Evolutionary conservation across 2,113 vertebrate genomes (phyloP).

Genomic region (Ageneiosus marmoratus): DNA sequence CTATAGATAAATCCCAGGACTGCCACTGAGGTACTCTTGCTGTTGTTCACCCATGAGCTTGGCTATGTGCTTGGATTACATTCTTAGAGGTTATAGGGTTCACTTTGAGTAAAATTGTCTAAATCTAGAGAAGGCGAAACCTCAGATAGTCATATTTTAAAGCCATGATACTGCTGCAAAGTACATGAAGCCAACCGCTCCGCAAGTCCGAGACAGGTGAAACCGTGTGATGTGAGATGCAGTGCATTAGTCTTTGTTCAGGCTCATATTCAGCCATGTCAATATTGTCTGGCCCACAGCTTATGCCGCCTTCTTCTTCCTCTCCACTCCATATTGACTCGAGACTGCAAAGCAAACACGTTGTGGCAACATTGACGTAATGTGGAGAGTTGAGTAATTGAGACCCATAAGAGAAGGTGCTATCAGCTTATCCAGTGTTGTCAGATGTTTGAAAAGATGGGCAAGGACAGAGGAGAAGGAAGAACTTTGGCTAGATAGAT

Average conservation of each 20-base stretch:
- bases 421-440: conserved; percentile 11
- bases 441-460: conserved; percentile 9
- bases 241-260: conserved; percentile 50
- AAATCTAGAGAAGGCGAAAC: not conserved
- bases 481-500: conserved; percentile 10
- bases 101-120: not conserved
- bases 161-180: not conserved
- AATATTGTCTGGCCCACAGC: conserved; percentile 50
- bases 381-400: conserved; percentile 42
- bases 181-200: not conserved
- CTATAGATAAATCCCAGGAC: not conserved
- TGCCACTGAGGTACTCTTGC: not conserved
- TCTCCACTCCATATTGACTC: conserved; percentile 45
- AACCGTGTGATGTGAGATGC: conserved; percentile 1
- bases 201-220: not conserved
- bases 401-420: conserved; percentile 23
- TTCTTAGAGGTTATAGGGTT: not conserved
- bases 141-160: not conserved
- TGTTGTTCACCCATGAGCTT: not conserved
- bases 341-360: conserved; percentile 33
- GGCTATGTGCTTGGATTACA: not conserved
- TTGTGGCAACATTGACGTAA: conserved; percentile 45
- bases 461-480: not conserved
- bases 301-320: conserved; percentile 34
- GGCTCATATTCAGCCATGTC: conserved; percentile 41